phyloP scores from a whole-genome alignment of 2,888 invertebrate species.

The Polyommatus iphigenia region DNA sequence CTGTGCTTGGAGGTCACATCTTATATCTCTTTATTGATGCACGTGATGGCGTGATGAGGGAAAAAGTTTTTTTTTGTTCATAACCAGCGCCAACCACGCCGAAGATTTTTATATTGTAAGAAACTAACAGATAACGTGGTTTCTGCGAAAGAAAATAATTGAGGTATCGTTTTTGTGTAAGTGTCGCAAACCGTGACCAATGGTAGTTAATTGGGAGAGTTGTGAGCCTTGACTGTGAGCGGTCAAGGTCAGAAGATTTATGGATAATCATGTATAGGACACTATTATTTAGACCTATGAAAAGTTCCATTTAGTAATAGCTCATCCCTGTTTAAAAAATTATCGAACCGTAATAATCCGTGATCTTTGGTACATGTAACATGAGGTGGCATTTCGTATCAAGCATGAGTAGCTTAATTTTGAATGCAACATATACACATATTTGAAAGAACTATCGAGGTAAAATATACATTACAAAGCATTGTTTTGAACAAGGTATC shows the following conservation, averaged over 20 bases:
- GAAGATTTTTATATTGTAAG: no score
- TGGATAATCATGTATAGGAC: slow-evolving; percentile 1
- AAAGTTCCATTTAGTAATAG: background rate
- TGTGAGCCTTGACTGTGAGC: slow-evolving; percentile 53
- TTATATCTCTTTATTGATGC: no score
- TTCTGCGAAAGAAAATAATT: background rate
- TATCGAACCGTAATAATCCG: no score
- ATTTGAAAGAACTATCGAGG: background rate
- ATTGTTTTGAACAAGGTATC: background rate
- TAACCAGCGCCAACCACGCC: no score
- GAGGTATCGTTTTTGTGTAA: slow-evolving; percentile 34
- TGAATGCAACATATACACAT: background rate
- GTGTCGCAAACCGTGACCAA: slow-evolving; percentile 55
- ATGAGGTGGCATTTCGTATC: no score
- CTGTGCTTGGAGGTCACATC: no score
- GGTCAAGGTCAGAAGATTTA: slow-evolving; percentile 38
- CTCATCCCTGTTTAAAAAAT: no score
- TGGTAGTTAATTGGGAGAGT: slow-evolving; percentile 57
- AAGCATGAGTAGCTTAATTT: no score
- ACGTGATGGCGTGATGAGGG: no score
- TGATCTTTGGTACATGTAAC: no score
- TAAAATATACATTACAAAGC: background rate
- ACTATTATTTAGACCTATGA: background rate
- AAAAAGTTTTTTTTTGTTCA: no score
- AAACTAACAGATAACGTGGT: background rate